phyloP scores from a whole-genome alignment of 2,888 invertebrate species.

The Mimachlamys varia region DNA sequence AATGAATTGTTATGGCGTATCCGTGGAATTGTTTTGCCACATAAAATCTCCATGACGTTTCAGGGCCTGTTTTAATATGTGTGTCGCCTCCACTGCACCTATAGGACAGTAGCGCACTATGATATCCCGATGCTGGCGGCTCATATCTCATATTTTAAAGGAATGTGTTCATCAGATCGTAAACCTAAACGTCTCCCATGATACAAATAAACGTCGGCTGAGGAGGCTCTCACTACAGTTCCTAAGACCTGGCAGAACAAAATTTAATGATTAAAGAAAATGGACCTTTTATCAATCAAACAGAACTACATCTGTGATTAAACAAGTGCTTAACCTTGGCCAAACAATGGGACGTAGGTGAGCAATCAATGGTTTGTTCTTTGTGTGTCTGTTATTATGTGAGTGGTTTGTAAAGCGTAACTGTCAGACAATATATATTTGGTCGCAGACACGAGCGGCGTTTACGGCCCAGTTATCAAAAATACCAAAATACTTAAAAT shows the following conservation, averaged over 20 bases:
- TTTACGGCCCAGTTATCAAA: no score
- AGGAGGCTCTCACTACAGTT: neutral
- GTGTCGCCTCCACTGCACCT: neutral
- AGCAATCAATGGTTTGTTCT: no score
- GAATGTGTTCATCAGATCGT: neutral
- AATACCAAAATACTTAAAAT: no score
- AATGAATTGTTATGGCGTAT: neutral
- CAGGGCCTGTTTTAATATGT: no score
- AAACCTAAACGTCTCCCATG: neutral
- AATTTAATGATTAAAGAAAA: neutral
- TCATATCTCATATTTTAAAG: neutral
- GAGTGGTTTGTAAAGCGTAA: no score
- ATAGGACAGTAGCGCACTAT: neutral
- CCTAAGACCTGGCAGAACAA: neutral
- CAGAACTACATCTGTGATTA: neutral
- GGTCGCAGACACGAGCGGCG: no score
- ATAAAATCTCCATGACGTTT: no score
- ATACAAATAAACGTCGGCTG: neutral
- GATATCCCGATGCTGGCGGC: neutral
- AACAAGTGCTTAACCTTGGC: neutral
- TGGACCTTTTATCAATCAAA: neutral
- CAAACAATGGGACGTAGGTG: neutral
- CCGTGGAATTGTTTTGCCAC: neutral
- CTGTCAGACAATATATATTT: no score
- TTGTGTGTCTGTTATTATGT: no score